A percentile compares a stretch with the other conserved stretches of the same genome.
These are phyloP conservation scores for Budorcas taxicolor DNA, from an alignment of 2,113 vertebrate species.

Conservation along the genomic window DNA sequence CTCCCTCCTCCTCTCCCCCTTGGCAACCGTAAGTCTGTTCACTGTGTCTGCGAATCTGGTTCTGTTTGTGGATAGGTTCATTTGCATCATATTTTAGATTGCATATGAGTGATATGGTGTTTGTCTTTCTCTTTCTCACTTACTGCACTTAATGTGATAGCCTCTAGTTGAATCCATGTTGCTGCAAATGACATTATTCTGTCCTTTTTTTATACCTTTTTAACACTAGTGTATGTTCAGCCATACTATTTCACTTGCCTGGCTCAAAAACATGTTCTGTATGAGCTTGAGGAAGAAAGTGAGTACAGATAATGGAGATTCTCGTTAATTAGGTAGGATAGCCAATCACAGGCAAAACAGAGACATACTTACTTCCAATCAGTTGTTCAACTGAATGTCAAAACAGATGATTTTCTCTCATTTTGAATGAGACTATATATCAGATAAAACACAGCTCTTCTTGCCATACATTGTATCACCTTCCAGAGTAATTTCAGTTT, in stretches of 20 bases:
- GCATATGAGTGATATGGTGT: not conserved
- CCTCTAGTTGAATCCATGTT: not conserved
- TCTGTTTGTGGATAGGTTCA: not conserved
- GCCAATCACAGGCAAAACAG: not conserved
- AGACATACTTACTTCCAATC: not conserved
- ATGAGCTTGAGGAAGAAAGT: not conserved
- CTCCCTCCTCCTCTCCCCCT: not conserved
- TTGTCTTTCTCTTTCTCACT: not conserved
- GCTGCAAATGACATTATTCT: not conserved
- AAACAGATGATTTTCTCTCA: not conserved
- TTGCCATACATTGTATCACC: not conserved
- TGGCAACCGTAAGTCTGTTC: not conserved
- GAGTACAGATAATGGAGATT: not conserved
- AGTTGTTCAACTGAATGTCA: not conserved
- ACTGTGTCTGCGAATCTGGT: not conserved
- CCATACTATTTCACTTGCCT: not conserved
- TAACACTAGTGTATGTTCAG: not conserved
- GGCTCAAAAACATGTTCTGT: not conserved
- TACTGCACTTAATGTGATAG: not conserved
- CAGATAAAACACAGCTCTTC: not conserved
- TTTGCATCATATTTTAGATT: not conserved
- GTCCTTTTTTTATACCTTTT: not conserved
- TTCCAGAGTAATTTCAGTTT: slow-evolving; percentile 22
- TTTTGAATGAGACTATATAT: not conserved
- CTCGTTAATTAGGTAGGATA: not conserved